These are phyloP conservation scores for Embiotoca jacksoni DNA, from an alignment of 2,113 vertebrate species.

Conservation along the genomic window DNA sequence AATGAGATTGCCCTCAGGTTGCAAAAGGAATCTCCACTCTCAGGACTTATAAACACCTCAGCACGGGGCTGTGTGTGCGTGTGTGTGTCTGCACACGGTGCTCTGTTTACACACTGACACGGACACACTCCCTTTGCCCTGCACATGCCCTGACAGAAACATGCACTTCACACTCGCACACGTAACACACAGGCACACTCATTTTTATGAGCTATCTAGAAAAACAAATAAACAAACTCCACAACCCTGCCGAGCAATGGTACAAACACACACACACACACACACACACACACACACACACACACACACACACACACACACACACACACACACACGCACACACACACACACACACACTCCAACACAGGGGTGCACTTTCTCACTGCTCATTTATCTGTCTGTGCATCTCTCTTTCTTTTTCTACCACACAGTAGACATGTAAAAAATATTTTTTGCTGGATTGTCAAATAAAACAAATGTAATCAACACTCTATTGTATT, in stretches of 20 bases:
- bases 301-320: conserved; percentile 15
- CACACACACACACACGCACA: conserved; percentile 9
- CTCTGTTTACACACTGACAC: conserved; percentile 51
- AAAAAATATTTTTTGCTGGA: neutral
- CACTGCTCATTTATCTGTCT: conserved; percentile 17
- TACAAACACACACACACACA: neutral
- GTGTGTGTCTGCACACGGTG: conserved; percentile 17
- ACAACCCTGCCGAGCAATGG: conserved; percentile 33
- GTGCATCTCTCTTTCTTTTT: conserved; percentile 6
- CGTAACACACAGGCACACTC: neutral
- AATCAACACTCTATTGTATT: neutral
- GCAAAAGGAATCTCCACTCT: conserved; percentile 57
- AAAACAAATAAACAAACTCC: conserved; percentile 76
- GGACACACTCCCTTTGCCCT: conserved; percentile 55
- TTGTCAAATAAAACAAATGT: neutral
- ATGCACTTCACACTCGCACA: conserved; percentile 12
- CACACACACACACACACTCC: conserved; percentile 23
- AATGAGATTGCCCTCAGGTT: conserved; percentile 47
- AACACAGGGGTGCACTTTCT: conserved; percentile 37
- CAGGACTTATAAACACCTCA: conserved; percentile 66
- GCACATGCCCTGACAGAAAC: conserved; percentile 45
- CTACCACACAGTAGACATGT: neutral
- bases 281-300: conserved; percentile 10
- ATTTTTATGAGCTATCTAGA: conserved; percentile 59
- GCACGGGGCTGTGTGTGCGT: conserved; percentile 31